phyloP scores from a whole-genome alignment of 2,113 vertebrate genomes.

The Coptodon bakossiorum region DNA sequence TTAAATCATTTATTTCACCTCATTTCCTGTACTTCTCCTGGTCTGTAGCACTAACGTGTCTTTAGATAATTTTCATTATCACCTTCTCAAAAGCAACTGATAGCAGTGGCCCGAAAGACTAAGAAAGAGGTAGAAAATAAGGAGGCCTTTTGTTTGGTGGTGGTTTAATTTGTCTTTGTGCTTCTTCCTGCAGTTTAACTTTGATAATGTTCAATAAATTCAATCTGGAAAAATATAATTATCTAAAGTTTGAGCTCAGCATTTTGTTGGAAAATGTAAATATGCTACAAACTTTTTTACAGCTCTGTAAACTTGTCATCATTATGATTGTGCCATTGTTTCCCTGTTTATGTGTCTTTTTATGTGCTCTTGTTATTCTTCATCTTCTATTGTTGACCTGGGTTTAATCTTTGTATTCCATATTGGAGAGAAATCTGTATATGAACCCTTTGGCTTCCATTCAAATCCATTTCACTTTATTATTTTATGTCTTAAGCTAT shows the following conservation, averaged over 20 bases:
- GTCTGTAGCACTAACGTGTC: not conserved
- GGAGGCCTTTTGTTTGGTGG: not conserved
- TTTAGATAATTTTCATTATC: not conserved
- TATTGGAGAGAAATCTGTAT: not conserved
- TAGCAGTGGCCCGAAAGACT: not conserved
- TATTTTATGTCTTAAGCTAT: not conserved
- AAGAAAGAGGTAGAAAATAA: not conserved
- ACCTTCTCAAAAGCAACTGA: not conserved
- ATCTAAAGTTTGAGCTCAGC: not conserved
- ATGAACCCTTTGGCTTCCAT: not conserved
- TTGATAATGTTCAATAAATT: not conserved
- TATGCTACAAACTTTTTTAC: not conserved
- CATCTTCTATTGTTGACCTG: not conserved
- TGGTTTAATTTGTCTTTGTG: not conserved
- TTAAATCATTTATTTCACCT: not conserved
- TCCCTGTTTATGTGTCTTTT: not conserved
- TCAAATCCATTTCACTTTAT: not conserved
- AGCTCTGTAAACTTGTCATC: not conserved
- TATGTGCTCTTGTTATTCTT: not conserved
- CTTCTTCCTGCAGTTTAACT: not conserved
- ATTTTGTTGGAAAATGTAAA: not conserved
- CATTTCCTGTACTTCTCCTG: not conserved
- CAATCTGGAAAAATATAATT: not conserved
- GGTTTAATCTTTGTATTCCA: not conserved
- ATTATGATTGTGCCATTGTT: not conserved